A percentile compares a stretch with the other conserved stretches of the same genome.
Conservation (phyloP, 2,113 vertebrate species). For the Erythrolamprus reginae region DNA sequence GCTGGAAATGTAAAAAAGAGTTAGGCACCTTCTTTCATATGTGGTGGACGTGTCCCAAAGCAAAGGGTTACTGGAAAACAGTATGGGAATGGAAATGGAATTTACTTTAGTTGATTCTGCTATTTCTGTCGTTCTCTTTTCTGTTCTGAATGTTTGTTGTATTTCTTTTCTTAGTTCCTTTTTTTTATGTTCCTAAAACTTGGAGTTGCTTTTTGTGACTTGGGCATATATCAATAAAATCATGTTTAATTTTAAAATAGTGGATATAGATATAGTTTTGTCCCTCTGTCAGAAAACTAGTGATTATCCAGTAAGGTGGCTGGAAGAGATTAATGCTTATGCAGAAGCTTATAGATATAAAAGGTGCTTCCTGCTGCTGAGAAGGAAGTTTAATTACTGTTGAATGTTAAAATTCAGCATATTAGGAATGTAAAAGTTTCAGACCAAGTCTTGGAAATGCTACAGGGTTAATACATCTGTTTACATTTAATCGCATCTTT, state of each 20-base stretch:
- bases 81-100: too few species aligned
- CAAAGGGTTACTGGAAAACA: too few species aligned
- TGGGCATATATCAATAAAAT: neutral
- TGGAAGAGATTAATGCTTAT: neutral
- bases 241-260: neutral
- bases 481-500: constrained; percentile 14
- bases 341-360: neutral
- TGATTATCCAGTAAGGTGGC: neutral
- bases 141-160: neutral
- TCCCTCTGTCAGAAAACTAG: neutral
- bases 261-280: neutral
- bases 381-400: neutral
- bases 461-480: constrained; percentile 1
- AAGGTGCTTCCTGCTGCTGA: neutral
- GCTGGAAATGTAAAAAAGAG: too few species aligned
- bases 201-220: neutral
- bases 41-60: too few species aligned
- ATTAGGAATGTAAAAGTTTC: neutral
- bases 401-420: neutral
- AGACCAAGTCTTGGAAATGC: constrained; percentile 10
- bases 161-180: neutral
- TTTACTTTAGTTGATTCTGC: neutral
- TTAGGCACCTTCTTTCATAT: too few species aligned
- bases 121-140: neutral
- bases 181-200: neutral